These are phyloP conservation scores for Oncorhynchus keta DNA, from an alignment of 2,113 vertebrate genomes.

Conservation along the genomic window DNA sequence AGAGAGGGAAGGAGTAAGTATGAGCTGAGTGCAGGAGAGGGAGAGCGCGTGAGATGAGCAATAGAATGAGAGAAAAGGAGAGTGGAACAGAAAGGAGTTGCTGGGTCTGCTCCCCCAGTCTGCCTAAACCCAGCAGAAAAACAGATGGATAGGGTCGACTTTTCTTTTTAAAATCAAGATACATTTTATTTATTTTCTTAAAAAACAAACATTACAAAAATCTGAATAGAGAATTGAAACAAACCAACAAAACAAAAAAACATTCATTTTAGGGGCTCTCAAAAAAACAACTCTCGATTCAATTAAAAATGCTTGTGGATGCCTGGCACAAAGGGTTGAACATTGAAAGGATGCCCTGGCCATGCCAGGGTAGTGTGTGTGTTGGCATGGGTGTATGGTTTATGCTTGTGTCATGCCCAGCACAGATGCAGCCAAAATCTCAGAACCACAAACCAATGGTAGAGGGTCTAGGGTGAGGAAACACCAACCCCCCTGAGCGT, in stretches of 20 bases:
- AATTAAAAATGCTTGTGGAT: slow-evolving; percentile 43
- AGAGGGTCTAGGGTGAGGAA: slow-evolving; percentile 6
- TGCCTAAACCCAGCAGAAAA: slow-evolving; percentile 40
- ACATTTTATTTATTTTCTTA: slow-evolving; percentile 82
- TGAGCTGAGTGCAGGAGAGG: too few relatives aligned
- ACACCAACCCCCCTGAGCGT: slow-evolving; percentile 23
- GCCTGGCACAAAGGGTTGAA: slow-evolving; percentile 74
- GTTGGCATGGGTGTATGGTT: slow-evolving; percentile 11
- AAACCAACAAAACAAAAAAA: slow-evolving; percentile 58
- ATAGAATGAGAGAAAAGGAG: slow-evolving; percentile 3
- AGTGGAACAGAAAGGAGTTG: slow-evolving; percentile 4
- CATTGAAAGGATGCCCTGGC: slow-evolving; percentile 43
- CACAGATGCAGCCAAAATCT: background rate
- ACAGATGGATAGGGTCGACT: slow-evolving; percentile 65
- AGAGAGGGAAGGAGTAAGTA: background rate
- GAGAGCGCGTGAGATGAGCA: background rate
- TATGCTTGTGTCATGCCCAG: background rate
- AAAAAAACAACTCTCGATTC: slow-evolving; percentile 46
- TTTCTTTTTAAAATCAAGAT: slow-evolving; percentile 81
- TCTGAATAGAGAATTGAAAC: slow-evolving; percentile 74
- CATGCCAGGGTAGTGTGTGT: slow-evolving; percentile 34
- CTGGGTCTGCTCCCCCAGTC: background rate
- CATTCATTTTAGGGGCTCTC: slow-evolving; percentile 58
- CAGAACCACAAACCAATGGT: slow-evolving; percentile 25
- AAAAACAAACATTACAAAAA: slow-evolving; percentile 83